Evolutionary conservation across 2,797 vertebrate species (phyloP).

Genomic region (Pseudochirops corinnae): DNA sequence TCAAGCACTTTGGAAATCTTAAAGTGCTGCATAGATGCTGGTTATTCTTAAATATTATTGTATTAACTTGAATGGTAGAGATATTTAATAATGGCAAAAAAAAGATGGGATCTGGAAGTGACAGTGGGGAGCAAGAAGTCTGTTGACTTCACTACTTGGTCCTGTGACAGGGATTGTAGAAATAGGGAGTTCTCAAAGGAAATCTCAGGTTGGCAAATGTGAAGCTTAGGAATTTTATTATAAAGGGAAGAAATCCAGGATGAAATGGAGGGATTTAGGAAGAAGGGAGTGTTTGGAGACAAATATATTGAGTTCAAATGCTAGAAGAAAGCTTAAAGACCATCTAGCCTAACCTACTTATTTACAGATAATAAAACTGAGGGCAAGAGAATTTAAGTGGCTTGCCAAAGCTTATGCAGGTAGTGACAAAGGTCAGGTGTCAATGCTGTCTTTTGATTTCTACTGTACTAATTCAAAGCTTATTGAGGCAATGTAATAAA

Average conservation of each 20-base stretch:
- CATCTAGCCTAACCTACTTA: background rate
- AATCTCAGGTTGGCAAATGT: background rate
- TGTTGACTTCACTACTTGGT: background rate
- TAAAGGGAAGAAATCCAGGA: background rate
- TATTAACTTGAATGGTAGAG: background rate
- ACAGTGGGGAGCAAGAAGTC: background rate
- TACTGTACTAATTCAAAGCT: background rate
- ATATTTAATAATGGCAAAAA: background rate
- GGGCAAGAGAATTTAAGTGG: background rate
- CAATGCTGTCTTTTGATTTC: background rate
- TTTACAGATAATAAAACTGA: background rate
- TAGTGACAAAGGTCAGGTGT: background rate
- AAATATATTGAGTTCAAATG: background rate
- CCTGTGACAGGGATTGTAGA: background rate
- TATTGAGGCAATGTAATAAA: background rate
- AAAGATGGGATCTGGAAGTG: background rate
- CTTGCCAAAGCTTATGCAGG: background rate
- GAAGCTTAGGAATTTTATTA: background rate
- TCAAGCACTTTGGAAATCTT: background rate
- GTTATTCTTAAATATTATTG: background rate
- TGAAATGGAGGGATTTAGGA: background rate
- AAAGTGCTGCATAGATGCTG: background rate
- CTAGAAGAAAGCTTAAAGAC: background rate
- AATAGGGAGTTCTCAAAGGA: background rate
- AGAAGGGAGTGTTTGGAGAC: background rate